These are phyloP conservation scores for Hydroisotoma schaefferi DNA, from an alignment of 2,888 invertebrate genomes.

Conservation along the genomic window DNA sequence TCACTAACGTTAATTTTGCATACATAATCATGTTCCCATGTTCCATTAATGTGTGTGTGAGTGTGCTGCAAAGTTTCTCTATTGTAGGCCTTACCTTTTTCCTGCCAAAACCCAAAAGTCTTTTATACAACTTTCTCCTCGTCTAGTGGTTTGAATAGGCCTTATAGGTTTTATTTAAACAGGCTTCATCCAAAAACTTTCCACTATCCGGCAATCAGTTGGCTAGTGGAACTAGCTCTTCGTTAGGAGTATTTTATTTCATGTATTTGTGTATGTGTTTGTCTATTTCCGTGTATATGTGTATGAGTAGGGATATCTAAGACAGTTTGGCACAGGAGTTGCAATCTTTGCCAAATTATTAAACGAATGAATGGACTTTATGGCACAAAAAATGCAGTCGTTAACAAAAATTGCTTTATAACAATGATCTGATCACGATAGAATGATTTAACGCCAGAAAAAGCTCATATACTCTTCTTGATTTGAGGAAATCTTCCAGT, in stretches of 20 bases:
- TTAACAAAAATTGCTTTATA: constrained; percentile 42
- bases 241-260: background rate
- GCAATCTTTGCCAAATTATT: constrained; percentile 39
- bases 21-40: constrained; percentile 11
- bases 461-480: no score
- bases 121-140: background rate
- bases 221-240: no score
- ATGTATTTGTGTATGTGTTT: background rate
- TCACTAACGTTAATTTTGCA: constrained; percentile 16
- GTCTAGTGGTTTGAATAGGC: background rate
- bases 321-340: constrained; percentile 29
- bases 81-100: background rate
- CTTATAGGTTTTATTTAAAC: background rate
- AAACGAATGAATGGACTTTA: constrained; percentile 37
- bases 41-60: constrained; percentile 7
- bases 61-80: background rate
- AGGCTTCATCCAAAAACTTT: background rate
- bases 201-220: background rate
- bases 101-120: background rate
- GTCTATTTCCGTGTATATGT: background rate
- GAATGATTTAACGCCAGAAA: constrained; percentile 35
- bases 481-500: no score
- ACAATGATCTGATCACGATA: constrained; percentile 37
- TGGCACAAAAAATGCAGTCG: constrained; percentile 39
- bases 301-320: constrained; percentile 2